These are phyloP conservation scores for Passer domesticus DNA, from an alignment of 2,113 vertebrate species.

Conservation along the genomic window DNA sequence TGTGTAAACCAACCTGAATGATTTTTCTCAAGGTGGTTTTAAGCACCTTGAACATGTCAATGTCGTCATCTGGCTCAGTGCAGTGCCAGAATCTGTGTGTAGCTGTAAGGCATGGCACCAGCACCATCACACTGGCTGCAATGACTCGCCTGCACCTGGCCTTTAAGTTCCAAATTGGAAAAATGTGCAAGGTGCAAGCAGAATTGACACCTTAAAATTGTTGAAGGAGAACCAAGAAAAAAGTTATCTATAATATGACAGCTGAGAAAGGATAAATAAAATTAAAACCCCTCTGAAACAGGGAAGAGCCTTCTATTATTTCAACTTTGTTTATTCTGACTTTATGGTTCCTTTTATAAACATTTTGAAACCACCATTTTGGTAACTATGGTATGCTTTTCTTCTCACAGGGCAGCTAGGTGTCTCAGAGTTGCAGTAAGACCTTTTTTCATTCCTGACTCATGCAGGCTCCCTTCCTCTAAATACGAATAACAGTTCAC, in stretches of 20 bases:
- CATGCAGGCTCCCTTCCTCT: not conserved
- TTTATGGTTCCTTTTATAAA: not conserved
- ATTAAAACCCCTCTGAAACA: not conserved
- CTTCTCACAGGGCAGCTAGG: not conserved
- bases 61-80: not conserved
- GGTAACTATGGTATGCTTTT: not conserved
- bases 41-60: not conserved
- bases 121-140: not conserved
- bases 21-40: not conserved
- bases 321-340: not conserved
- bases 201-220: not conserved
- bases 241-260: not conserved
- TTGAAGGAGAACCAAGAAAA: not conserved
- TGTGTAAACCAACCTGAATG: not conserved
- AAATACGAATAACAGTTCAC: not conserved
- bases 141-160: accelerated
- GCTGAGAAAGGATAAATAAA: not conserved
- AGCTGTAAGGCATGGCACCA: not conserved
- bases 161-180: not conserved
- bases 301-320: not conserved
- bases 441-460: not conserved
- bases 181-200: not conserved
- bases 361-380: not conserved
- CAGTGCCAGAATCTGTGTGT: not conserved
- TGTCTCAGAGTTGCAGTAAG: not conserved